Percentiles rank a stretch among this genome's conserved stretches.
Evolutionary conservation across 2,113 vertebrate species (phyloP).

Genomic region (Pollachius pollachius): DNA sequence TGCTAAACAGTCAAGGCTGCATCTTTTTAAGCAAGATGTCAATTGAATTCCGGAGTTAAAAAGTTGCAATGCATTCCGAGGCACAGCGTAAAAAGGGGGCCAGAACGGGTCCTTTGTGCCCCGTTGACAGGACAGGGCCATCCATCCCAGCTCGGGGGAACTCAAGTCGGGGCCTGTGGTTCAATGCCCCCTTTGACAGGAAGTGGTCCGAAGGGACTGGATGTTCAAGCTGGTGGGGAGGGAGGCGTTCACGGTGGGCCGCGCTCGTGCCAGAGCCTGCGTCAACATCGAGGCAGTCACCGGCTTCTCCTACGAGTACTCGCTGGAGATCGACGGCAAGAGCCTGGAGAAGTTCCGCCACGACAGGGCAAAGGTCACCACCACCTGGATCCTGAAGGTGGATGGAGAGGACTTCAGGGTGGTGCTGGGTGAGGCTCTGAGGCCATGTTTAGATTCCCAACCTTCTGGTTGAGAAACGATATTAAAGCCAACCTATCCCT

Average conservation of each 20-base stretch:
- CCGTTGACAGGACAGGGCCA: too few species aligned
- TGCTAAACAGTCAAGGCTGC: too few species aligned
- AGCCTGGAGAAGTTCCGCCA: conserved; percentile 88
- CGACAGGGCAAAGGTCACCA: conserved; percentile 82
- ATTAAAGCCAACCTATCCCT: not conserved
- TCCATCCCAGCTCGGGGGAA: too few species aligned
- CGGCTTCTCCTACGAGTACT: conserved; percentile 92
- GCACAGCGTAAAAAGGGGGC: too few species aligned
- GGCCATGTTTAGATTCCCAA: not conserved
- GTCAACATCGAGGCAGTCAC: conserved; percentile 87
- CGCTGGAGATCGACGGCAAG: conserved; percentile 86
- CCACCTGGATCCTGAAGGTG: conserved; percentile 84
- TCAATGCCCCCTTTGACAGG: conserved; percentile 65
- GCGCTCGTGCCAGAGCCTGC: conserved; percentile 80
- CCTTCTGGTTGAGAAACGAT: not conserved
- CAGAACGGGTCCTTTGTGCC: too few species aligned
- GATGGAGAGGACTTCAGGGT: conserved; percentile 82
- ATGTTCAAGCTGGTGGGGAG: conserved; percentile 97
- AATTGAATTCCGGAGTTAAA: too few species aligned
- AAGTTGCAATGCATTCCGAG: too few species aligned
- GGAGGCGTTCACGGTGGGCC: conserved; percentile 87
- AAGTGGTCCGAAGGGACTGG: conserved; percentile 89
- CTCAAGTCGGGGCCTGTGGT: too few species aligned
- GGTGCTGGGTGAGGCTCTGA: conserved; percentile 82
- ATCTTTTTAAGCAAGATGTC: too few species aligned